Evolutionary conservation across 2,888 invertebrate genomes (phyloP), one percentile per base, ranked within the genome.

Genomic region (Lypha dubia): DNA sequence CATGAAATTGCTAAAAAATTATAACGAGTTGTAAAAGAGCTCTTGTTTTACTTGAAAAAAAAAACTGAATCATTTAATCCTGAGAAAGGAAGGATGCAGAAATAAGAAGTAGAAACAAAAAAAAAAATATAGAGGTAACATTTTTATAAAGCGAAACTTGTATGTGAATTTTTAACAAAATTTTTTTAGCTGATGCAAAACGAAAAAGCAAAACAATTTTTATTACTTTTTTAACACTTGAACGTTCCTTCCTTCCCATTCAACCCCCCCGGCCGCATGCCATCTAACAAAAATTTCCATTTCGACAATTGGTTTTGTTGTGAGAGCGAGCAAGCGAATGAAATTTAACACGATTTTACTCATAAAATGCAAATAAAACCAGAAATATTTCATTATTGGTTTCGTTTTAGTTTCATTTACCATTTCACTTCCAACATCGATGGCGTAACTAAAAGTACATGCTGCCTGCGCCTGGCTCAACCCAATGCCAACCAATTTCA

Each of bases 311-410:
- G 46, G 35, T 49, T 60, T 46, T 71, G 28, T 58, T 46, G 71
- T n/a, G 13, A 32, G 49, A 73, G 51, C 22, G 8, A 20, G 5
- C 15, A 20, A 17, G 41, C 7, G 6, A 22, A 22, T 13, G 6
- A 22, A 62, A 60, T 24, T 74, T 7, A 56, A 56, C 15, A 44
- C 41, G 32, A 28, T 75, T 56, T 44, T 56, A n/a, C n/a, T n/a
- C n/a, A n/a, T n/a, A 6, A n/a, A 22, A 63, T 41, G 17, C 51
- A 74, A 49, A 73, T 51, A 28, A 75, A 75, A 32, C 24, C 68
- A 49, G 41, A 79, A 63, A 71, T 71, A 79, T 79, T 79, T 71
- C 79, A 63, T 71, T 71, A 79, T 79, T 70, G 62, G 8, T 32
- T 68, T 68, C 11, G 9, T n/a, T 53, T 38, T 28, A 6, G 11